phyloP scores from a whole-genome alignment of 2,888 invertebrate species.

The Agriopis leucophaearia region DNA sequence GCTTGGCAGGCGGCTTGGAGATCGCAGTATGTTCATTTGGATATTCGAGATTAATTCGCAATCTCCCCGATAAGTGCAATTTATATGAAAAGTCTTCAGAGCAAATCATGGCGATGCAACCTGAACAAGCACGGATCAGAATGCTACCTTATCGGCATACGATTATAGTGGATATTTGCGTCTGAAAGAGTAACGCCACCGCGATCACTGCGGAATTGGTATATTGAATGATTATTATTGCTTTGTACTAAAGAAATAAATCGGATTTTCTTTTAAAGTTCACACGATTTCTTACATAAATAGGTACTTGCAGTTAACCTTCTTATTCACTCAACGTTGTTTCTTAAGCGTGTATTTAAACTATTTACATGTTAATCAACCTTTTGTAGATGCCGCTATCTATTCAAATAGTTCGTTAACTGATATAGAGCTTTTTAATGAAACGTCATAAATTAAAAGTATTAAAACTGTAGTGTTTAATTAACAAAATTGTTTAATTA shows the following conservation, averaged over 20 bases:
- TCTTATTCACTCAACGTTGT: background rate
- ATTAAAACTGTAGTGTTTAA: slow-evolving; percentile 31
- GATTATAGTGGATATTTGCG: too few relatives aligned
- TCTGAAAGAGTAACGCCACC: too few relatives aligned
- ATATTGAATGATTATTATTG: too few relatives aligned
- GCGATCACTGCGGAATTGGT: too few relatives aligned
- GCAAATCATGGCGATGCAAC: too few relatives aligned
- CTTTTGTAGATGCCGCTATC: slow-evolving; percentile 49
- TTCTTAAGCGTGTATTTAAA: slow-evolving; percentile 49
- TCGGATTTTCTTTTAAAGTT: background rate
- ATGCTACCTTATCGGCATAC: too few relatives aligned
- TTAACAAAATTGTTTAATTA: slow-evolving; percentile 33
- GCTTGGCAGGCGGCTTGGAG: too few relatives aligned
- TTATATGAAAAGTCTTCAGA: too few relatives aligned
- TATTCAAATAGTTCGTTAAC: slow-evolving; percentile 43
- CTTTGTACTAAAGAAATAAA: background rate
- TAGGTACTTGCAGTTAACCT: background rate
- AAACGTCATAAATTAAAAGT: slow-evolving; percentile 47
- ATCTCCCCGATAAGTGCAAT: too few relatives aligned
- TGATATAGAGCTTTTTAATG: slow-evolving; percentile 51
- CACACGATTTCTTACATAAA: background rate
- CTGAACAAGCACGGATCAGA: too few relatives aligned
- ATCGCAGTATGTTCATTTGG: too few relatives aligned
- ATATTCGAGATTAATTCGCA: too few relatives aligned
- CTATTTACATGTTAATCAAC: slow-evolving; percentile 53